phyloP scores from a whole-genome alignment of 2,888 invertebrate genomes.

The Neoitamus cyanurus region DNA sequence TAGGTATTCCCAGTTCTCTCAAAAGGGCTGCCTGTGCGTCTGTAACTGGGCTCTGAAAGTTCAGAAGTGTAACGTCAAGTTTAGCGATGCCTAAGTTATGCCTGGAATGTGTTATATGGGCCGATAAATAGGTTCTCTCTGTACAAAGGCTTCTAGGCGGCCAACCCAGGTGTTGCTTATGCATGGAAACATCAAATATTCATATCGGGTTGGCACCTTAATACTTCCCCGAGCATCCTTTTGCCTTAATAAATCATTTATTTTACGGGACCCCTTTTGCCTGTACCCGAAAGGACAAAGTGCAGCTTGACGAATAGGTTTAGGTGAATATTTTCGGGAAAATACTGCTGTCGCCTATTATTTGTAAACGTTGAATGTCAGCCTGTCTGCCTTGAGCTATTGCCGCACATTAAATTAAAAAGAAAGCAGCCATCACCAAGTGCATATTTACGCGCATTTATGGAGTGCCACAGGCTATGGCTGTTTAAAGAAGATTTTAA shows the following conservation, averaged over 20 bases:
- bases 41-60: background rate
- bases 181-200: conserved; percentile 30
- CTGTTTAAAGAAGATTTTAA: background rate
- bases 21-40: background rate
- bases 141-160: background rate
- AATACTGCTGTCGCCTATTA: background rate
- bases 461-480: background rate
- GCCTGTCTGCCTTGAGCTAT: background rate
- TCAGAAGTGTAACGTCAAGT: background rate
- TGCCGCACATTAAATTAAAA: background rate
- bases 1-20: background rate
- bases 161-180: background rate
- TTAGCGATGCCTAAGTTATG: background rate
- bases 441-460: background rate
- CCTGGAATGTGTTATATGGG: background rate
- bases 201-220: background rate
- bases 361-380: background rate
- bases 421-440: background rate
- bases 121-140: conserved; percentile 2
- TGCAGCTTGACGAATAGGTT: background rate
- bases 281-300: background rate
- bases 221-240: conserved; percentile 3
- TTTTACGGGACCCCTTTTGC: background rate
- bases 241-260: conserved; percentile 13
- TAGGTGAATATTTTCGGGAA: background rate